Conservation (phyloP, 2,888 invertebrate genomes). For the Clostera curtula region DNA sequence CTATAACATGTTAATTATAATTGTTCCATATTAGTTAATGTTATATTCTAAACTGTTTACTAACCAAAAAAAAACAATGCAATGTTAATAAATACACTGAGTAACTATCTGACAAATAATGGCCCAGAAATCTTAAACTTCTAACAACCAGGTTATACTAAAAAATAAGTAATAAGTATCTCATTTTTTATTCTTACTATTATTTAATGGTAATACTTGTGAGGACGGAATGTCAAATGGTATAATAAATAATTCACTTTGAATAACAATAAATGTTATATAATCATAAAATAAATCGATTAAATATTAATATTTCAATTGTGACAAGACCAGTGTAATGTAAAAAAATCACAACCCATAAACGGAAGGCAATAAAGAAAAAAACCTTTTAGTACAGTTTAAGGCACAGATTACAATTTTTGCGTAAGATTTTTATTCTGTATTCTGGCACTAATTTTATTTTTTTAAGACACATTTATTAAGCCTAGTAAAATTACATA, state of each 20-base stretch:
- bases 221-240: constrained; percentile 56
- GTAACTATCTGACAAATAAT: constrained; percentile 25
- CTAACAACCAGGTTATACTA: constrained; percentile 21
- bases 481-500: no score
- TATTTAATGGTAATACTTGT: constrained; percentile 54
- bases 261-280: no score
- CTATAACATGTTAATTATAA: constrained; percentile 39
- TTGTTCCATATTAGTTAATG: constrained; percentile 18
- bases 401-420: no score
- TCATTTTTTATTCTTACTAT: constrained; percentile 21
- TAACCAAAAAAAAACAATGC: constrained; percentile 19
- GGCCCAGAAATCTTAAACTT: constrained; percentile 31
- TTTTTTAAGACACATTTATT: no score
- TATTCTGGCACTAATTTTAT: no score
- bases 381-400: no score
- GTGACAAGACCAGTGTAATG: no score
- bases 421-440: no score
- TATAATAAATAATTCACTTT: constrained; percentile 18
- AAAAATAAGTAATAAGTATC: constrained; percentile 17
- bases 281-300: no score
- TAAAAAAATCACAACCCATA: no score
- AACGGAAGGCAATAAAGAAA: no score
- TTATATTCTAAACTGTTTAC: constrained; percentile 6
- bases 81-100: constrained; percentile 26
- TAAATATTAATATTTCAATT: no score